Evolutionary conservation across 2,113 vertebrate species (phyloP).

Genomic region (Bagarius yarrelli): DNA sequence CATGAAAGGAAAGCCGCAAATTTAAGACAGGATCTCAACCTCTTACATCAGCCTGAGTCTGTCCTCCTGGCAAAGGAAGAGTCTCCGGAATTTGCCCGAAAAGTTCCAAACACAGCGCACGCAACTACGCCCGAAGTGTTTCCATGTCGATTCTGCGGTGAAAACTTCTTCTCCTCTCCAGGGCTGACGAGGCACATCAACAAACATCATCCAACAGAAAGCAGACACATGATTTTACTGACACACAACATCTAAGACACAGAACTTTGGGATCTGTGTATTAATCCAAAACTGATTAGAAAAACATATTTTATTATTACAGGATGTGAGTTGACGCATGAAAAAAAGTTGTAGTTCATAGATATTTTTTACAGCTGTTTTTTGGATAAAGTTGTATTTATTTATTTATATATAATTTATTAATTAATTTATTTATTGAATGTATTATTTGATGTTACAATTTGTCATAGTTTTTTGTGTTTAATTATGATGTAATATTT

Average conservation of each 20-base stretch:
- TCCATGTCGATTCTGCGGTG: slow-evolving; percentile 54
- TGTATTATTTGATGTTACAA: slow-evolving; percentile 34
- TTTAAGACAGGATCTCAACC: background rate
- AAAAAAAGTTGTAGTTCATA: slow-evolving; percentile 1
- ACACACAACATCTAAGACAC: slow-evolving; percentile 32
- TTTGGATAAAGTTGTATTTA: slow-evolving; percentile 37
- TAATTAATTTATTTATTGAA: slow-evolving; percentile 42
- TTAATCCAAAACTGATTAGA: background rate
- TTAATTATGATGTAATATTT: background rate
- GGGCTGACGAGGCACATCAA: slow-evolving; percentile 59
- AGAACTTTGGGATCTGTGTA: background rate
- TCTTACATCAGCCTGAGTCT: background rate
- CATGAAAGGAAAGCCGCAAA: slow-evolving; percentile 50
- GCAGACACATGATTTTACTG: slow-evolving; percentile 52
- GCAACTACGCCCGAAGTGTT: slow-evolving; percentile 17
- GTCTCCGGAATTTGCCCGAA: background rate
- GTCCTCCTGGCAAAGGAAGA: slow-evolving; percentile 10
- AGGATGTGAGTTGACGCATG: background rate
- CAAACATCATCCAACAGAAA: slow-evolving; percentile 55
- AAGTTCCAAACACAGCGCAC: background rate
- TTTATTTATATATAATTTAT: slow-evolving; percentile 41
- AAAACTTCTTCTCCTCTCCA: slow-evolving; percentile 56
- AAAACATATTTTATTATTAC: slow-evolving; percentile 4
- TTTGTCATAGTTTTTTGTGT: background rate
- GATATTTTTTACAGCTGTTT: slow-evolving; percentile 18